A percentile compares a stretch with the other conserved stretches of the same genome.
Evolutionary conservation across 2,113 vertebrate species (phyloP).

Genomic region (Neogale vison): DNA sequence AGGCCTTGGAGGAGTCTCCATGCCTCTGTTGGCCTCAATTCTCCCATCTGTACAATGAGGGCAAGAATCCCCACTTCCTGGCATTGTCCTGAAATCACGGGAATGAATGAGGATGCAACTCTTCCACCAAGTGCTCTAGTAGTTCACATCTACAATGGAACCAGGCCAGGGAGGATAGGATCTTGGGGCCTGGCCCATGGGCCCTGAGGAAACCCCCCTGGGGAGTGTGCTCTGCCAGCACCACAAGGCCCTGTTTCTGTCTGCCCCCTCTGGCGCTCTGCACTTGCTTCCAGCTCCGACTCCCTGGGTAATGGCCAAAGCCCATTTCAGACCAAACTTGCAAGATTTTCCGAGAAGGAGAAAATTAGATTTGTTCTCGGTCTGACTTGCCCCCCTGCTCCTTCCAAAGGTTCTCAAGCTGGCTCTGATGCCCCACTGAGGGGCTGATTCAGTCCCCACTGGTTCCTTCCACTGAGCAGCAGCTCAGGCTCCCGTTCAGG

Average conservation of each 20-base stretch:
- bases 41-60: neutral
- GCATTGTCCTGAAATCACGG: neutral
- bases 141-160: neutral
- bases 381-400: conserved; percentile 25
- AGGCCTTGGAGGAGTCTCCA: neutral
- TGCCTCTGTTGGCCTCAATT: neutral
- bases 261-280: neutral
- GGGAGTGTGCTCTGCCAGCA: neutral
- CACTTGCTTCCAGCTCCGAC: neutral
- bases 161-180: too few relatives aligned
- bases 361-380: neutral
- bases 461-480: neutral
- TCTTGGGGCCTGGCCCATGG: neutral
- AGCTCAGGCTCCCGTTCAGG: too few relatives aligned
- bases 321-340: neutral
- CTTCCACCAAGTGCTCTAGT: neutral
- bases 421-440: conserved; percentile 57
- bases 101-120: neutral
- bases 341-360: conserved; percentile 39
- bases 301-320: neutral
- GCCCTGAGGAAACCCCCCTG: neutral
- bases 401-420: neutral
- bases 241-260: neutral
- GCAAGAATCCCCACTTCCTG: neutral
- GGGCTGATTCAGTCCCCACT: conserved; percentile 58